Base-by-base conservation (phyloP, 2,888 invertebrate species). In the Eilema sororculum region DNA sequence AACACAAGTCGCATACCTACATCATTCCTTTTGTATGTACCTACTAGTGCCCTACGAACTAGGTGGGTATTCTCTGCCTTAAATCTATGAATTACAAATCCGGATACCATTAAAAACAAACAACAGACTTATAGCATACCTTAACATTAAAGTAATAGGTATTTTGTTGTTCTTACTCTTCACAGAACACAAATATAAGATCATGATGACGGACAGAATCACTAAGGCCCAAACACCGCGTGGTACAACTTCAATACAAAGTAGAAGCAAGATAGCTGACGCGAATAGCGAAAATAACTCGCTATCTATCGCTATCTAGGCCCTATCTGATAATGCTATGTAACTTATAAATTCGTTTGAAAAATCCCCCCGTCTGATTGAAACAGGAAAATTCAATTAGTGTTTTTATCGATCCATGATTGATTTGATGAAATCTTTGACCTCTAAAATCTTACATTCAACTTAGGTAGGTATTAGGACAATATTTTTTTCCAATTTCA, bases 291-390 rank as follows among this genome's bases (percentile, higher is more conserved):
- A 64, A 71, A 72, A 71, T 72, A 74, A 52, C 57, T 46, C 30
- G 52, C 70, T 72, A 69, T 69, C 67, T 33, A 59, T 37, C 52
- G 10, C 33, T 69, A 72, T 67, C 65, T 74, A 46, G 62, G 25
- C 57, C 41, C 46, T 78, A 78, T 67, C 69, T 59, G 74, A 77
- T 66, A 72, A 72, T n/a, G 20, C 71, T 59, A 33, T 24, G 13
- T 65, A 65, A 56, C n/a, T 68, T 65, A 58, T 69, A 46, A 64
- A 28, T 60, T 24, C 24, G 60, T 64, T 71, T n/a, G 33, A 41
- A 71, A 67, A 68, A 73, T 56, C 70, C 12, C 61, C 60, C 57
- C 16, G n/a, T 8, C 24, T 63, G 41, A 61, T 20, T 58, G 65
- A 69, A 66, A 41, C 12, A 57, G 60, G 28, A 74, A 73, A 71